Base-by-base conservation (phyloP, 2,888 invertebrate species). In the Nemotelus pantherinus region DNA sequence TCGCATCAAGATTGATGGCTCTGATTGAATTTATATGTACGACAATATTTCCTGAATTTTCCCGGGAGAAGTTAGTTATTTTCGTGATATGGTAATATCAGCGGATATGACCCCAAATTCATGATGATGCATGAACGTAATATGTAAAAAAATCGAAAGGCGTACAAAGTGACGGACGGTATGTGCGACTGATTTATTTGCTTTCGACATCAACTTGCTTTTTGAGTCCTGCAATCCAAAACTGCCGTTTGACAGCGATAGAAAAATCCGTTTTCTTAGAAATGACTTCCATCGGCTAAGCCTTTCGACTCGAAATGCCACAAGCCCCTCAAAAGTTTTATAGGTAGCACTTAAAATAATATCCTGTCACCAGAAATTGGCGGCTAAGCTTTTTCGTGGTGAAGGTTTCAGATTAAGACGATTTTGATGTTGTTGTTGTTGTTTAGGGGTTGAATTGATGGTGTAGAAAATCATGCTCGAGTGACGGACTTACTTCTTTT, bases 21-120 rank as follows among this genome's bases (percentile, higher is more conserved):
- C 70, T 77, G 77, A 77, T 77, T 77, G 77, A 77, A 77, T 77
- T 77, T 77, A 70, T 77, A 70, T 77, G 77, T 77, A 63, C 60
- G 43, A 63, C 77, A 70, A 70, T 77, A 70, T 77, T 77, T 76
- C 53, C 50, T 3, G 9, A 9, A 10, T 63, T 60, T 60, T 60
- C 41, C 57, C n/a, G 39, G 57, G 41, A 74, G 63, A 47, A 63
- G 41, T 45, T 63, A 50, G 60, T 60, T 74, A 74, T 74, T 60
- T 9, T 70, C 70, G 48, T 74, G 48, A 60, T 74, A 60, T 48
- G 48, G 44, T 25, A 25, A 25, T 25, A 25, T 25, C 25, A 44
- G n/a, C 7, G 55, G 63, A 74, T 60, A 74, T 74, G 74, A 74
- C 60, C 60, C 44, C 4, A 7, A 41, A 47, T 48, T 5, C 63